Percentiles rank a stretch among this genome's conserved stretches.
Evolutionary conservation across 2,113 vertebrate genomes (phyloP).

Genomic region (Solenodon paradoxus): DNA sequence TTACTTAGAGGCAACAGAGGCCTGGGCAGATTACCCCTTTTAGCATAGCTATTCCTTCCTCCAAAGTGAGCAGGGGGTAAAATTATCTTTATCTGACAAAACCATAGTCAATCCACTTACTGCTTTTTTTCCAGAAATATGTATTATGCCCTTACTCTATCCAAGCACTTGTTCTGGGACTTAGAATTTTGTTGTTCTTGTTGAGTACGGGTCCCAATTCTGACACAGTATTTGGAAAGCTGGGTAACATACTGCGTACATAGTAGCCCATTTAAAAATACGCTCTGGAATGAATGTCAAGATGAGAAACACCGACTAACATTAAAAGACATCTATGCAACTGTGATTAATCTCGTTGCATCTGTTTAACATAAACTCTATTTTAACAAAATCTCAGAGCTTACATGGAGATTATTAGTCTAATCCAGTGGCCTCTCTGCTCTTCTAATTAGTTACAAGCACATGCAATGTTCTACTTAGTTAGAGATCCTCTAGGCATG

Average conservation of each 20-base stretch:
- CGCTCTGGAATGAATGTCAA: constrained; percentile 27
- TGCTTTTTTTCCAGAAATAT: neutral
- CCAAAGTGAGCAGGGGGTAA: neutral
- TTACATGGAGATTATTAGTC: neutral
- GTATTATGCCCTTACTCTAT: neutral
- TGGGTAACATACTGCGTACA: neutral
- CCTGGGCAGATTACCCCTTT: neutral
- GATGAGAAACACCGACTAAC: neutral
- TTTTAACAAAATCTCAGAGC: neutral
- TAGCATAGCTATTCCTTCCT: neutral
- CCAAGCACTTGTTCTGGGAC: neutral
- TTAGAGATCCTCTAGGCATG: constrained; percentile 1
- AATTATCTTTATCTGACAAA: neutral
- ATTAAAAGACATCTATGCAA: neutral
- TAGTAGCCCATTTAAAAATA: constrained; percentile 21
- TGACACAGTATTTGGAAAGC: neutral
- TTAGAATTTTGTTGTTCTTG: neutral
- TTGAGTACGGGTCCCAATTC: neutral
- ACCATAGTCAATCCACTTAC: neutral
- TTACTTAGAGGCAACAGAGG: neutral
- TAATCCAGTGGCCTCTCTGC: neutral
- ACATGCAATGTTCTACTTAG: neutral
- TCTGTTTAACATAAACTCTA: neutral
- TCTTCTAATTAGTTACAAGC: neutral
- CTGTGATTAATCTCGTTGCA: neutral